These are phyloP conservation scores for Lordiphosa collinella DNA, from an alignment of 1,140 invertebrate species.

Conservation along the genomic window DNA sequence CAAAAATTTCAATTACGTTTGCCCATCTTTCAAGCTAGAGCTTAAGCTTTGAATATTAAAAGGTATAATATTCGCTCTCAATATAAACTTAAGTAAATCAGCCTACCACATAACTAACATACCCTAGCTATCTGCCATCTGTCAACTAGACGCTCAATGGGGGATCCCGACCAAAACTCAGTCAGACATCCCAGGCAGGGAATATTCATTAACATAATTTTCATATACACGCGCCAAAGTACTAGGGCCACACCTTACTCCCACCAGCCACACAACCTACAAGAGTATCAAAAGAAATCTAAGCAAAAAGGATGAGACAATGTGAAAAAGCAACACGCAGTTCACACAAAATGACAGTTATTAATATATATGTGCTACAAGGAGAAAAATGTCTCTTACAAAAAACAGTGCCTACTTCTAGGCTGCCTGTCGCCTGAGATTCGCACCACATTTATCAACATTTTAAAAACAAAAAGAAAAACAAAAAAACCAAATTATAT, in stretches of 20 bases:
- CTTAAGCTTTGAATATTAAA: too few relatives aligned
- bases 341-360: slow-evolving; percentile 57
- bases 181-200: slow-evolving; percentile 24
- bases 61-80: too few relatives aligned
- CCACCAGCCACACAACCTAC: slow-evolving; percentile 10
- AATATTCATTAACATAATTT: slow-evolving; percentile 71
- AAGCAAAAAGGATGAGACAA: slow-evolving; percentile 24
- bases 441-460: slow-evolving; percentile 70
- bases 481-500: slow-evolving; percentile 36
- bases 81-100: too few relatives aligned
- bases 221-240: slow-evolving; percentile 57
- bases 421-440: slow-evolving; percentile 56
- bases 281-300: slow-evolving; percentile 26
- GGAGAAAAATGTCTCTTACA: slow-evolving; percentile 9
- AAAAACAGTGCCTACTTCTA: slow-evolving; percentile 55
- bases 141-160: slow-evolving; percentile 12
- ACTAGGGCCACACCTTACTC: slow-evolving; percentile 39
- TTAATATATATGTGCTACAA: slow-evolving; percentile 43
- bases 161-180: slow-evolving; percentile 13
- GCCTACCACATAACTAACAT: too few relatives aligned
- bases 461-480: slow-evolving; percentile 22
- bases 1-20: too few relatives aligned
- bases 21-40: too few relatives aligned
- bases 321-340: slow-evolving; percentile 9
- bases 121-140: slow-evolving; percentile 6